Evolutionary conservation across 2,113 vertebrate species (phyloP).

Genomic region (Tragelaphus buxtoni): DNA sequence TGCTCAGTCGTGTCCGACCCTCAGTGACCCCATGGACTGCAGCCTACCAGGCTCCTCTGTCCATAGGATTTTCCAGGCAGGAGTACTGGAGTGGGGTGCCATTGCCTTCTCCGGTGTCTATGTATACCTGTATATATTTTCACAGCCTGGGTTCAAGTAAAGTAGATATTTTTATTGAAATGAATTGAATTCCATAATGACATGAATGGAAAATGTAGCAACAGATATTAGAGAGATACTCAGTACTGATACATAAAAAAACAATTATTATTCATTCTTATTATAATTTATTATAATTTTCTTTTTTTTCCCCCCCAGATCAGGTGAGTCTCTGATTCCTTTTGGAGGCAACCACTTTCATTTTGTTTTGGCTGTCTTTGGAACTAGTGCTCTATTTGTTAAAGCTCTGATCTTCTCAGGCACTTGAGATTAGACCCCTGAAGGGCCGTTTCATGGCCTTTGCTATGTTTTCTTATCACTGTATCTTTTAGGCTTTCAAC

Average conservation of each 20-base stretch:
- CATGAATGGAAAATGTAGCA: not conserved
- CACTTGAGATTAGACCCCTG: conserved; percentile 18
- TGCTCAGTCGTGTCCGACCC: no score
- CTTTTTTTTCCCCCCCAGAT: not conserved
- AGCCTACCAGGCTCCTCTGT: no score
- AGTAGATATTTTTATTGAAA: conserved; percentile 39
- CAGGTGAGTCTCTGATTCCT: not conserved
- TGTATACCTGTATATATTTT: not conserved
- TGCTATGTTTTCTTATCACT: conserved; percentile 44
- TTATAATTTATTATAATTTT: not conserved
- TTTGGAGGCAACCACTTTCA: not conserved
- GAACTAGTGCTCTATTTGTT: not conserved
- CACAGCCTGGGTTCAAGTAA: not conserved
- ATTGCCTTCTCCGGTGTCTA: not conserved
- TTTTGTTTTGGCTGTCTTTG: conserved; percentile 9
- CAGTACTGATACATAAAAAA: not conserved
- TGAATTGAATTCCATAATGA: not conserved
- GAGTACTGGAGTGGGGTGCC: no score
- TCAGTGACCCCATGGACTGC: no score
- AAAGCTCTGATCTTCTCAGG: conserved; percentile 2
- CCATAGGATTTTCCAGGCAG: no score
- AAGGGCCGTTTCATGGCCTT: conserved; percentile 14
- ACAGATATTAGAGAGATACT: not conserved
- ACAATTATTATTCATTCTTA: not conserved
- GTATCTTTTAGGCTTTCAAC: conserved; percentile 46